Evolutionary conservation across 2,113 vertebrate genomes (phyloP).

Genomic region (Melierax canorus): DNA sequence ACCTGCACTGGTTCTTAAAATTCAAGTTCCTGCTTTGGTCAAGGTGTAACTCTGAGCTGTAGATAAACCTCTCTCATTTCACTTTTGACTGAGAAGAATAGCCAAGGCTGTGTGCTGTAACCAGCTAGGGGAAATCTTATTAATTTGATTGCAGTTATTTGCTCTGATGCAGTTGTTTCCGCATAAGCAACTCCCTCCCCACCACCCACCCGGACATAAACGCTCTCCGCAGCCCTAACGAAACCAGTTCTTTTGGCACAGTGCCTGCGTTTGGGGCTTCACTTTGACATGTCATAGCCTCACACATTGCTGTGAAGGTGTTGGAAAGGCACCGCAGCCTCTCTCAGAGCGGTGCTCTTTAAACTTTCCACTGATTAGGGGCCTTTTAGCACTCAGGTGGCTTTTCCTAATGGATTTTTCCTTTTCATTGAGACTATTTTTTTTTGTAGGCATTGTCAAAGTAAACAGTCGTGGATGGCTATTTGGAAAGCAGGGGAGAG

Average conservation of each 20-base stretch:
- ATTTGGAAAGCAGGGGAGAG: conserved; percentile 35
- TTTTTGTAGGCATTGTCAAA: conserved; percentile 36
- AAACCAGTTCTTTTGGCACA: conserved; percentile 16
- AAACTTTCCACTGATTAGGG: conserved; percentile 67
- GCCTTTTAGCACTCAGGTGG: conserved; percentile 64
- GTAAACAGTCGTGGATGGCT: conserved; percentile 34
- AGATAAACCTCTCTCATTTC: background rate
- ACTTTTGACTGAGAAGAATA: background rate
- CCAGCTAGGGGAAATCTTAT: background rate
- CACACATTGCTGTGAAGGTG: conserved; percentile 59
- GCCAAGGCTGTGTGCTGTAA: background rate
- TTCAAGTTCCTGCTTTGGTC: background rate
- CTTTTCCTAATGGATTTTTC: conserved; percentile 68
- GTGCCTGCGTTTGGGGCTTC: conserved; percentile 47
- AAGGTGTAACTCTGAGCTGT: background rate
- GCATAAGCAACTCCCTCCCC: background rate
- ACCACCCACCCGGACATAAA: background rate
- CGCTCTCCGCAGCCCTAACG: background rate
- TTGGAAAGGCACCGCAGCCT: conserved; percentile 53
- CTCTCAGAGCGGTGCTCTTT: conserved; percentile 46
- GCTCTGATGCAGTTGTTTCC: background rate
- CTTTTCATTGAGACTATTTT: conserved; percentile 30
- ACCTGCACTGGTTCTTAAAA: background rate
- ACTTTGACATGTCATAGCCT: conserved; percentile 61
- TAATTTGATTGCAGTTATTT: background rate